Base-by-base conservation (phyloP, 2,888 invertebrate genomes). In the Electrophaes corylata region DNA sequence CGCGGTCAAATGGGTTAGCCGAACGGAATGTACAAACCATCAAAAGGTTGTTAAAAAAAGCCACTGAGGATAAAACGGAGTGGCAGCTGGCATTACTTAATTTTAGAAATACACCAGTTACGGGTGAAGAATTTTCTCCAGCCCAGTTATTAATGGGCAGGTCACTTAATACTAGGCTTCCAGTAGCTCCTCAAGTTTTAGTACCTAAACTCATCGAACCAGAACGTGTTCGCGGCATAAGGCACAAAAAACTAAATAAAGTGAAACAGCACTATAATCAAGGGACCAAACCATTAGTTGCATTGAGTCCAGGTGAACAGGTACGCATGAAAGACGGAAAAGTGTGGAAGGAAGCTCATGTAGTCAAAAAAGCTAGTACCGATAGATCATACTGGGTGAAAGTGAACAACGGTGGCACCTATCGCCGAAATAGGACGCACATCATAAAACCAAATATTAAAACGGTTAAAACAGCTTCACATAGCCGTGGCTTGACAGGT, bases 61-160 rank as follows among this genome's bases (percentile, higher is more conserved):
- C 56, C 3, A 14, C 40, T 4, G 55, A 52, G 20, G 58, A 62
- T 29, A 19, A 29, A 4, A 41, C 54, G 0, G 65, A 65, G 26
- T 61, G 60, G 40, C 40, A 40, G n/a, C 19, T 40, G 19, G 40
- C 40, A 11, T 40, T 40, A n/a, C 59, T 65, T 2, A 58, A 63
- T 12, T 67, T 59, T 37, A 41, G 65, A 40, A 65, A 55, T 31
- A 64, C 65, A n/a, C 43, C 51, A 0, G 26, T 51, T 5, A 50
- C 50, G 2, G 49, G 49, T 6, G 49, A 49, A 49, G n/a, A 49
- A 8, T 41, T 31, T 40, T 49, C 49, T 29, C 40, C 40, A 5
- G 40, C 49, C 6, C 49, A 40, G 18, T 14, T 49, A 19, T n/a
- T 49, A 19, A 40, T 49, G 50, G 40, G 40, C 6, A 41, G 41